Evolutionary conservation across 1,140 invertebrate species (phyloP).

Genomic region (Dreissena polymorpha): DNA sequence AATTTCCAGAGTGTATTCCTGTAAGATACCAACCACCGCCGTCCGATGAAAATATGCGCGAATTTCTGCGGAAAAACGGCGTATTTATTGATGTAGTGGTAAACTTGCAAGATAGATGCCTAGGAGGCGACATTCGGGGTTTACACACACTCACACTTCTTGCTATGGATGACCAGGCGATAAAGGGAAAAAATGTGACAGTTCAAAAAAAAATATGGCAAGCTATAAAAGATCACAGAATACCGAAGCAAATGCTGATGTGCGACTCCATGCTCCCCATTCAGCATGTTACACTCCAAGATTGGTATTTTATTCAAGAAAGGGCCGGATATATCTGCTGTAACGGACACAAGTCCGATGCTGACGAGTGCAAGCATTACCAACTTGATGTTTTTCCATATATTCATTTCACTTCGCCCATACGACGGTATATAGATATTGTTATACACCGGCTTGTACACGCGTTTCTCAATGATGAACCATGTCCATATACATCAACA

Average conservation of each 20-base stretch:
- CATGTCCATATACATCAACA: slow-evolving; percentile 54
- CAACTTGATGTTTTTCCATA: slow-evolving; percentile 55
- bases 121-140: not conserved
- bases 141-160: too few relatives aligned
- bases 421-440: slow-evolving; percentile 93
- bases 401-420: slow-evolving; percentile 93
- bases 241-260: too few relatives aligned
- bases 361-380: slow-evolving; percentile 45
- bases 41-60: slow-evolving; percentile 40
- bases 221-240: too few relatives aligned
- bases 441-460: slow-evolving; percentile 89
- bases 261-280: slow-evolving; percentile 86
- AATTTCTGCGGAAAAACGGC: slow-evolving; percentile 52
- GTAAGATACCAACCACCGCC: slow-evolving; percentile 58
- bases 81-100: slow-evolving; percentile 48
- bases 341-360: slow-evolving; percentile 7
- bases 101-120: slow-evolving; percentile 46
- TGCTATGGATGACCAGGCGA: too few relatives aligned
- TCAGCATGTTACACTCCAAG: slow-evolving; percentile 90
- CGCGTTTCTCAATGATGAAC: slow-evolving; percentile 83
- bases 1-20: slow-evolving; percentile 46
- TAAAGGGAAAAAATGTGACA: too few relatives aligned
- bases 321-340: slow-evolving; percentile 84
- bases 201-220: too few relatives aligned
- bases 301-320: slow-evolving; percentile 58